These are phyloP conservation scores for Aviceda subcristata DNA, from an alignment of 2,113 vertebrate species.

Conservation along the genomic window DNA sequence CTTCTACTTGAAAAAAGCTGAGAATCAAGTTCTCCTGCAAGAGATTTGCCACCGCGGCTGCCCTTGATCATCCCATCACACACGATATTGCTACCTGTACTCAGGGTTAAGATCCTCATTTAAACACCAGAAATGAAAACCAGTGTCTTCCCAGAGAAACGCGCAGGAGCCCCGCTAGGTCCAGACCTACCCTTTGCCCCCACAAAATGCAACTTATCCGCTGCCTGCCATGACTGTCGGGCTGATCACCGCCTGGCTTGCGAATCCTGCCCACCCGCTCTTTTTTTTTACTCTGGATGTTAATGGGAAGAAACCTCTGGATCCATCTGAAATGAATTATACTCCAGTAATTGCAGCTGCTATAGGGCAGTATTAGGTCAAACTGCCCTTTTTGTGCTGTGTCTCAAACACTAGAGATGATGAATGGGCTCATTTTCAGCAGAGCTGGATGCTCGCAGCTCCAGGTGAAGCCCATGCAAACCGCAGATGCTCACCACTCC, in stretches of 20 bases:
- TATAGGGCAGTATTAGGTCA: constrained; percentile 54
- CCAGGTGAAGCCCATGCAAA: constrained; percentile 27
- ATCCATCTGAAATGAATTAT: constrained; percentile 56
- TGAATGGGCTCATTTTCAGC: constrained; percentile 52
- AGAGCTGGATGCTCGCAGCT: not conserved
- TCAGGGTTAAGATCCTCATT: not conserved
- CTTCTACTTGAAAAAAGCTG: not conserved
- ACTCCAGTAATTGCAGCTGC: constrained; percentile 47
- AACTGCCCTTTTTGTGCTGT: constrained; percentile 49
- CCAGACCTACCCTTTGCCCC: not conserved
- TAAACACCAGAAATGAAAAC: not conserved
- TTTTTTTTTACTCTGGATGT: not conserved
- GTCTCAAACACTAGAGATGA: constrained; percentile 17
- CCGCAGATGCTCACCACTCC: not conserved
- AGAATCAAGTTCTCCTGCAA: not conserved
- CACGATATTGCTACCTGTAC: not conserved
- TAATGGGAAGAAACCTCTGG: constrained; percentile 36
- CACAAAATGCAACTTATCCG: not conserved
- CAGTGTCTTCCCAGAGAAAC: not conserved
- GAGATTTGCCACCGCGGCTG: not conserved
- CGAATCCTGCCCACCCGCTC: not conserved
- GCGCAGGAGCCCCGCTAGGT: not conserved
- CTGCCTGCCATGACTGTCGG: not conserved
- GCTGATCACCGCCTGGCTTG: not conserved
- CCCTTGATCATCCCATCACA: not conserved